These are phyloP conservation scores for Grus americana DNA, from an alignment of 2,113 vertebrate genomes.

Conservation along the genomic window DNA sequence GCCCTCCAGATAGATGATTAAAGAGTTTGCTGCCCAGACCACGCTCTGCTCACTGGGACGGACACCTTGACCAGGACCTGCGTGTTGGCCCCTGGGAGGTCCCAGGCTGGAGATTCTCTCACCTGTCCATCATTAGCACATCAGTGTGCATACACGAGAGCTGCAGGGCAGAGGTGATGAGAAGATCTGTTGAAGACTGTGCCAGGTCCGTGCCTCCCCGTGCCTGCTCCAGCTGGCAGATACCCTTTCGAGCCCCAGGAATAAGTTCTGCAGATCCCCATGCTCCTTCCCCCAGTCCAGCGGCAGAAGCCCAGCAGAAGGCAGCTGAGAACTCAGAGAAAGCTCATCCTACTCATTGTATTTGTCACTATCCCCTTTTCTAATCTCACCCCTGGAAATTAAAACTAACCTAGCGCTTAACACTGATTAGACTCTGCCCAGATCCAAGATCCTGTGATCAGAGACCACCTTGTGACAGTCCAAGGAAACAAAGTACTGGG, in stretches of 20 bases:
- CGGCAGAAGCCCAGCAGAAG: neutral
- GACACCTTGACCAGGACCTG: neutral
- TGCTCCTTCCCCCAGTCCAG: neutral
- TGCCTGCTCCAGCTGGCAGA: neutral
- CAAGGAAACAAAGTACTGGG: neutral
- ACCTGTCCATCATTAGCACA: neutral
- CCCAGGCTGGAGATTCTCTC: neutral
- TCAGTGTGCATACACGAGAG: accelerated
- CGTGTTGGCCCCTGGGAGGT: neutral
- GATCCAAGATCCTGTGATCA: neutral
- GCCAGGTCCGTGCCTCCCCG: neutral
- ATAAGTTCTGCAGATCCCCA: neutral
- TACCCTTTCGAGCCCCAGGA: neutral
- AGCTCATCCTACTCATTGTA: neutral
- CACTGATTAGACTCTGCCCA: neutral
- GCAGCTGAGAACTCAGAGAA: neutral
- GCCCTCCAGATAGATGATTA: neutral
- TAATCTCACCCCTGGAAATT: neutral
- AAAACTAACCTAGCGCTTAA: neutral
- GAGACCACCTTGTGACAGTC: neutral
- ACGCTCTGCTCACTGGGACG: neutral
- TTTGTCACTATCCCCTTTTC: neutral
- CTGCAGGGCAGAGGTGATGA: neutral
- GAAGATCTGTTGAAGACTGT: neutral
- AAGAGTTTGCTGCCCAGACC: neutral